These are phyloP conservation scores for Eupithecia abbreviata DNA, from an alignment of 2,888 invertebrate genomes.

Conservation along the genomic window DNA sequence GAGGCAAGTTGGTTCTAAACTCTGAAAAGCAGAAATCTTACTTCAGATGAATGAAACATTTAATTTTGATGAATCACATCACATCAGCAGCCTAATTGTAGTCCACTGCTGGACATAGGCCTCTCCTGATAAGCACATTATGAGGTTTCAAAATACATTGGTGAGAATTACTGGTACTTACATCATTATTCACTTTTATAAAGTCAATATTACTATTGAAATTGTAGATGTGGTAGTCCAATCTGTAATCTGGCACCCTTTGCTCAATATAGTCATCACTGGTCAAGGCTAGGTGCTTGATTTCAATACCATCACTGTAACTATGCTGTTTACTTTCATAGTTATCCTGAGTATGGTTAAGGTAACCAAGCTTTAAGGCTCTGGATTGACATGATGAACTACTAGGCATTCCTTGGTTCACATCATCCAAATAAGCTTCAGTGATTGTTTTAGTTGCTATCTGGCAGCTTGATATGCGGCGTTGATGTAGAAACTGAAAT, in stretches of 20 bases:
- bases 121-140: background rate
- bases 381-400: constrained; percentile 38
- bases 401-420: constrained; percentile 59
- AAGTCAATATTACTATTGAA: constrained; percentile 70
- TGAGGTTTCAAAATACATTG: background rate
- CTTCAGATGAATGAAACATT: background rate
- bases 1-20: constrained; percentile 72
- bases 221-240: constrained; percentile 51
- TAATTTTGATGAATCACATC: background rate
- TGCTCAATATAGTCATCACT: constrained; percentile 76
- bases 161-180: constrained; percentile 49
- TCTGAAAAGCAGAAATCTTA: constrained; percentile 48
- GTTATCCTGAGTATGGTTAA: constrained; percentile 44
- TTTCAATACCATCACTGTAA: constrained; percentile 55
- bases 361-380: constrained; percentile 35
- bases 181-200: constrained; percentile 66
- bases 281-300: constrained; percentile 63
- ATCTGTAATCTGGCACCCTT: constrained; percentile 52
- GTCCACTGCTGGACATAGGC: background rate
- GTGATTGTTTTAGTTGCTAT: constrained; percentile 59
- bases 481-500: constrained; percentile 69
- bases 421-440: constrained; percentile 63
- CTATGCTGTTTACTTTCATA: constrained; percentile 47
- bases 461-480: constrained; percentile 76
- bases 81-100: background rate